Percentiles rank a stretch among this genome's conserved stretches.
Conservation (phyloP, 2,113 vertebrate species). For the Corythornis vintsioides region DNA sequence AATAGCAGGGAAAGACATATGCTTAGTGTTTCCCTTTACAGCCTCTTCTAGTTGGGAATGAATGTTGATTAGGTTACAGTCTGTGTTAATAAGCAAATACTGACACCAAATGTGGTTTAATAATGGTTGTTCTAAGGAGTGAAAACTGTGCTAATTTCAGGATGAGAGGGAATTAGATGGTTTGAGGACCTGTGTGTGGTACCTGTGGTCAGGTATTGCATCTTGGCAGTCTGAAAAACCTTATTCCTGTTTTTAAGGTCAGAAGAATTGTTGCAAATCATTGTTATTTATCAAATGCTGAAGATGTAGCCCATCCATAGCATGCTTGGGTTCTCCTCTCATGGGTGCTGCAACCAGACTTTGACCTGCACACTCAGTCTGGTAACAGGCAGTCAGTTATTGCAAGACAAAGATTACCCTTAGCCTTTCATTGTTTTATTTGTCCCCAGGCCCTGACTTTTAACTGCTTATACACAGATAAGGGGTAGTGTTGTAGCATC, state of each 20-base stretch:
- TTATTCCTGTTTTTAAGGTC: not conserved
- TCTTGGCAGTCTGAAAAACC: not conserved
- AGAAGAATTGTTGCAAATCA: not conserved
- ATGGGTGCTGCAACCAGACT: not conserved
- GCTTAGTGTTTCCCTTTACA: slow-evolving; percentile 26
- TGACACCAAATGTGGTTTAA: not conserved
- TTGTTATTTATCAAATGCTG: not conserved
- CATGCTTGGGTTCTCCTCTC: not conserved
- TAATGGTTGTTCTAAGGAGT: not conserved
- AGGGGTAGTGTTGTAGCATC: not conserved
- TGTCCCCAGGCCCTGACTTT: not conserved
- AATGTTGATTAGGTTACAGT: not conserved
- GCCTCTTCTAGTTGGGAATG: not conserved
- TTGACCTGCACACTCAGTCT: not conserved
- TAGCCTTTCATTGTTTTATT: not conserved
- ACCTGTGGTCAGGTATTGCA: rapidly evolving
- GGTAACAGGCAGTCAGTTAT: not conserved
- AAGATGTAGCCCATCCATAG: not conserved
- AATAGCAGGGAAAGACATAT: not conserved
- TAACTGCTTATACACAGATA: not conserved
- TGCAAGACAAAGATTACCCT: not conserved
- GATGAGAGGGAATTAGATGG: not conserved
- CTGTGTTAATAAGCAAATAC: slow-evolving; percentile 20
- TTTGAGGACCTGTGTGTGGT: not conserved
- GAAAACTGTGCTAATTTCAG: not conserved